A percentile compares a stretch with the other conserved stretches of the same genome.
Conservation (phyloP, 2,888 invertebrate genomes). For the Brenthis daphne region DNA sequence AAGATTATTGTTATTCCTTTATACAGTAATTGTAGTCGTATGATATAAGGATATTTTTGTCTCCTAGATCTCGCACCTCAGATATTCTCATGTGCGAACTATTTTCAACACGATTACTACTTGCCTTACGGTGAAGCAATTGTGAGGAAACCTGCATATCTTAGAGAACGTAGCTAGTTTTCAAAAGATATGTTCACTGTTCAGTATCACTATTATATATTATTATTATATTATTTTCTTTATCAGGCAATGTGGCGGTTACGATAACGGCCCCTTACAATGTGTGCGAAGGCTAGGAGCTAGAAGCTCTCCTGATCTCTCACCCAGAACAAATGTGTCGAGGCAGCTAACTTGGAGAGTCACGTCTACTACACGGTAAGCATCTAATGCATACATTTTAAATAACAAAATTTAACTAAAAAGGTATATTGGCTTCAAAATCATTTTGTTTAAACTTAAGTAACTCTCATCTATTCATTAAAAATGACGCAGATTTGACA, state of each 20-base stretch:
- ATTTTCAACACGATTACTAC: no score
- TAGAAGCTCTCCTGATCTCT: conserved; percentile 69
- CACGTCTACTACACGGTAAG: conserved; percentile 61
- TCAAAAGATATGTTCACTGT: background rate
- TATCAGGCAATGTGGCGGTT: conserved; percentile 72
- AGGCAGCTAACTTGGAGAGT: conserved; percentile 75
- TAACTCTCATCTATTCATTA: no score
- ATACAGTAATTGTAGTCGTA: no score
- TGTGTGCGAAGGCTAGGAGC: conserved; percentile 61
- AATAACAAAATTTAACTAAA: background rate
- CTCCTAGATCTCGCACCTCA: no score
- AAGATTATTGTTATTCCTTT: no score
- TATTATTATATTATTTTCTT: background rate
- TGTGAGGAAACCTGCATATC: no score
- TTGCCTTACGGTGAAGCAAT: no score
- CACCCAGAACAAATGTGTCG: conserved; percentile 59
- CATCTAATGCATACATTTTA: background rate
- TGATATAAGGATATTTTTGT: no score
- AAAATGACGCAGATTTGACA: no score
- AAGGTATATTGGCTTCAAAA: background rate
- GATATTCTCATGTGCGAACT: no score
- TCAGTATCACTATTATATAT: background rate
- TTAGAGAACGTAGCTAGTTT: no score
- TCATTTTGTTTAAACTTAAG: no score
- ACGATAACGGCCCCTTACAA: conserved; percentile 61